A percentile compares a stretch with the other conserved stretches of the same genome.
These are phyloP conservation scores for Alouatta palliata DNA, from an alignment of 2,113 vertebrate genomes.

Conservation along the genomic window DNA sequence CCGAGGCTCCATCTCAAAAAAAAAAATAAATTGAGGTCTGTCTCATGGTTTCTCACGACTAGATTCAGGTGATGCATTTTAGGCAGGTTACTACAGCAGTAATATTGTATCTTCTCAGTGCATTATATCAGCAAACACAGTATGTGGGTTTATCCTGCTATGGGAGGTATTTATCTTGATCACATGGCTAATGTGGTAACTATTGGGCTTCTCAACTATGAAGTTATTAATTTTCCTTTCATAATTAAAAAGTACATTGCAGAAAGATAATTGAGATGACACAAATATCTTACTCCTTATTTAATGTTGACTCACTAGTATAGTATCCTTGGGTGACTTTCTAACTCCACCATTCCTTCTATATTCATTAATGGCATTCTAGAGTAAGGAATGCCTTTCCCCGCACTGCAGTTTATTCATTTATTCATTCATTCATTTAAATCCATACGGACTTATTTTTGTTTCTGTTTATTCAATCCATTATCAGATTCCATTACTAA, in stretches of 20 bases:
- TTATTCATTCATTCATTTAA: neutral
- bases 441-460: neutral
- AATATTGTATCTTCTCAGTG: neutral
- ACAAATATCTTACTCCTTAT: neutral
- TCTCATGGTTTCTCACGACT: neutral
- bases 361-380: neutral
- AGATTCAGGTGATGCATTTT: neutral
- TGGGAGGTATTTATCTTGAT: neutral
- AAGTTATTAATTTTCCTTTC: neutral
- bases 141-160: neutral
- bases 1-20: too few relatives aligned
- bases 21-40: too few relatives aligned
- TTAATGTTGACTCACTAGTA: neutral
- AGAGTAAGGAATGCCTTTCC: neutral
- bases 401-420: neutral
- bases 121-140: fast-evolving
- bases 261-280: neutral
- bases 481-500: neutral
- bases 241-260: neutral
- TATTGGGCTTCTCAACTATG: neutral
- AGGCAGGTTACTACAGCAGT: neutral
- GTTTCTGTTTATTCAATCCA: neutral
- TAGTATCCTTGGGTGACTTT: neutral
- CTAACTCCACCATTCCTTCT: neutral
- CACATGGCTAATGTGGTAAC: neutral